Base-by-base conservation (phyloP, 2,113 vertebrate genomes). In the Mesitornis unicolor region DNA sequence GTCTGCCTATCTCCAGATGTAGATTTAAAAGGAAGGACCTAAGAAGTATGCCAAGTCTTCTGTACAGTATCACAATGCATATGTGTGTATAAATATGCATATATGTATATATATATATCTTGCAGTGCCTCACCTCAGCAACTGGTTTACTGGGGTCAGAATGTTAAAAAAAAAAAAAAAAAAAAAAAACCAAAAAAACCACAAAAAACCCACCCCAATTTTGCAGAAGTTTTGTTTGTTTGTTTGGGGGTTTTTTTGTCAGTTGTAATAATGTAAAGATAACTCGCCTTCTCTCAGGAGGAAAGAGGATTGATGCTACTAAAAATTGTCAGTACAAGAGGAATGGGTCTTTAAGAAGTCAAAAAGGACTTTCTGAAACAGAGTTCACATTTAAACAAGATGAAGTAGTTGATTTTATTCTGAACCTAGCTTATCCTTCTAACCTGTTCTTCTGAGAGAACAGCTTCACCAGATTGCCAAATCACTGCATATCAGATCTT, bases 231-330 rank as follows among this genome's bases (percentile, higher is more conserved):
- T 36, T 28, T 48, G 28, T 14, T 60, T 47, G 1, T 29, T 53
- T 43, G 14, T 5, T 33, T 47, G 19, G 18, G 16, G 7, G 0
- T 0, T 9, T 38, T 90, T 91, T 63, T 47, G 3, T 60, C 24
- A 43, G 7, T 33, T 77, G 8, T 8, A 54, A 81, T 78, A 59
- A 50, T 14, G 19, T 67, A 8, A 16, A 82, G 21, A 5, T 64
- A 67, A 13, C 7, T 15, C 69, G 33, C 9, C 29, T 79, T 89
- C 25, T 50, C 9, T 51, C 22, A 74, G 17, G 10, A 70, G 16
- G 56, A 18, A 21, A 75, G 3, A 60, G 43, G 43, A 43, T 15
- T 0, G 0, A 19, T 92, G 42, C 26, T n/a, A 12, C 38, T 79
- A 16, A 59, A 78, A 83, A 38, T 35, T 60, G 10, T 21, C 85